Conservation (phyloP, 2,797 vertebrate species). For the Poecile montanus region DNA sequence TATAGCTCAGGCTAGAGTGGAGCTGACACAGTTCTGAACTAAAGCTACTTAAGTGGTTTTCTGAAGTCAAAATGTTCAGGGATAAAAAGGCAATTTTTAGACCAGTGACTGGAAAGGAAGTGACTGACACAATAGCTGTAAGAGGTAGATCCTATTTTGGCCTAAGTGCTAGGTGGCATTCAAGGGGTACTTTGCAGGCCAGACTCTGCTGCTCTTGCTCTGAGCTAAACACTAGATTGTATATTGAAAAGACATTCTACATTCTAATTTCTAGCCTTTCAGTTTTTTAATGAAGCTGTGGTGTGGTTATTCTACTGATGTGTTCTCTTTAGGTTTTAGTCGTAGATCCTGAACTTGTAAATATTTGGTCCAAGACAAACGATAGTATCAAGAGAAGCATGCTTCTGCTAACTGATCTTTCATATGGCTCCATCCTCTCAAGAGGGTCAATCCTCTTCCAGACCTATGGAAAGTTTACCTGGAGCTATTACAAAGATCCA, state of each 20-base stretch:
- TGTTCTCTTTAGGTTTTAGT: not conserved
- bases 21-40: not conserved
- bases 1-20: not conserved
- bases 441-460: not conserved
- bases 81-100: constrained; percentile 20
- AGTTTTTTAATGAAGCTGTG: not conserved
- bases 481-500: not conserved
- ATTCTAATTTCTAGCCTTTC: not conserved
- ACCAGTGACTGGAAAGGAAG: not conserved
- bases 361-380: not conserved
- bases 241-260: not conserved
- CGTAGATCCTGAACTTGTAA: not conserved
- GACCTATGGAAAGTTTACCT: not conserved
- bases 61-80: constrained; percentile 2
- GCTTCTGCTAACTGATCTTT: not conserved
- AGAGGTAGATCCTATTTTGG: not conserved
- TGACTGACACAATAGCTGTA: not conserved
- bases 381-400: not conserved
- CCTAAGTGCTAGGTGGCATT: not conserved
- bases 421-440: not conserved
- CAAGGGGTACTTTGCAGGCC: not conserved
- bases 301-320: not conserved
- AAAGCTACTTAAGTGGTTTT: constrained; percentile 1
- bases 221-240: not conserved
- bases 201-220: not conserved